Evolutionary conservation across 1,140 invertebrate genomes (phyloP).

Genomic region (Drosophila punjabiensis): DNA sequence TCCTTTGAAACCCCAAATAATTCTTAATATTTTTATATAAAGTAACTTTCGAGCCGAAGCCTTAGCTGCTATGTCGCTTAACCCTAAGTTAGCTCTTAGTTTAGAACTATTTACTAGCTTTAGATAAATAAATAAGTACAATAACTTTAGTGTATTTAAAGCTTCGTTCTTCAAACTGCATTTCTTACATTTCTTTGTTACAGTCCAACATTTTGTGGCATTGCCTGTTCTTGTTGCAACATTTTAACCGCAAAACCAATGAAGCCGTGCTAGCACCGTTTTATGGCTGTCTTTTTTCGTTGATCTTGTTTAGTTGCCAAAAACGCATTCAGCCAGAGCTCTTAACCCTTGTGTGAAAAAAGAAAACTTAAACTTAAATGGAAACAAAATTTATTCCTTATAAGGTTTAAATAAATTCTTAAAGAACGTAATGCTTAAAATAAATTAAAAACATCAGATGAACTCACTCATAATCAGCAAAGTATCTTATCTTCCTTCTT

Average conservation of each 20-base stretch:
- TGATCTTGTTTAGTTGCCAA: conserved; percentile 64
- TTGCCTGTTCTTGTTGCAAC: conserved; percentile 70
- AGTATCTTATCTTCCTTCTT: conserved; percentile 27
- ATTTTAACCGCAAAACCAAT: conserved; percentile 64
- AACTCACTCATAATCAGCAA: conserved; percentile 14
- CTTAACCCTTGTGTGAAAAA: conserved; percentile 59
- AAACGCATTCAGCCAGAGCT: conserved; percentile 43
- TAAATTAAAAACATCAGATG: not conserved
- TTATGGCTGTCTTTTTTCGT: conserved; percentile 33
- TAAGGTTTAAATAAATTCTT: not conserved
- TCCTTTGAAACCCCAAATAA: no score
- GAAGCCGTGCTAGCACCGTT: conserved; percentile 40
- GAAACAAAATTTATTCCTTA: not conserved
- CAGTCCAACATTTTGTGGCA: conserved; percentile 39
- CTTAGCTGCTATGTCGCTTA: no score
- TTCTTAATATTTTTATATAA: no score
- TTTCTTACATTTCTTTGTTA: conserved; percentile 1
- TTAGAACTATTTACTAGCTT: no score
- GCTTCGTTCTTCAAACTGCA: not conserved
- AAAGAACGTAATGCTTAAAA: not conserved
- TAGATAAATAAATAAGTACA: no score
- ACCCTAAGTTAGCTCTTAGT: no score
- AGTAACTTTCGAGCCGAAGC: no score
- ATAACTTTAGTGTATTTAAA: conserved; percentile 5
- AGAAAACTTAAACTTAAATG: not conserved